Evolutionary conservation across 2,797 vertebrate species (phyloP), one percentile per base, ranked within the genome.

Genomic region (Rhincodon typus): DNA sequence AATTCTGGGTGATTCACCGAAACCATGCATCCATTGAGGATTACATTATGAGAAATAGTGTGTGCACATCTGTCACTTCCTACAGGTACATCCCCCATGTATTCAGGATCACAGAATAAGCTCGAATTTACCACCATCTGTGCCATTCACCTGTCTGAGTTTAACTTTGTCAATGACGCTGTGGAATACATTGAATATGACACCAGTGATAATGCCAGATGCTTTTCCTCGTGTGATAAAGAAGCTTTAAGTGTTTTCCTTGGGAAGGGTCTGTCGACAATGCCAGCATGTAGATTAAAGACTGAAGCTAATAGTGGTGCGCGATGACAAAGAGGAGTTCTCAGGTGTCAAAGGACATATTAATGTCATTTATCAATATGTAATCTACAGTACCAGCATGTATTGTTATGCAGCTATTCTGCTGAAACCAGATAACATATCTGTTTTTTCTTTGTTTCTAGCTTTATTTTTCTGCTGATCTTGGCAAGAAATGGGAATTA

Each of bases 401-500:
- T 53, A 23, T 93, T 4, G 25, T 25, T 84, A 15, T 69, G 66
- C 38, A 72, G 27, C 67, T 70, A 17, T 77, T 23, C 53, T 77
- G n/a, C 34, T 95, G 94, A 95, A 95, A n/a, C 34, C 57, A 25
- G 23, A 10, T 69, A 95, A 95, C 34, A 86, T 46, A 38, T 94
- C 67, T n/a, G 13, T 42, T 57, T 46, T 93, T 94, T 96, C 96
- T 96, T 95, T 93, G 91, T 96, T 96, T 96, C 0, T 97, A 99
- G 99, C 98, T 99, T 38, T 99, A 98, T 72, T 98, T 98, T 27
- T 99, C 99, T 0, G 96, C 97, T 1, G 98, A 99, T 97, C 97
- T 99, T 97, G 99, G 99, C 7, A 98, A 97, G 96, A 99, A 98
- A 97, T 99, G 99, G 99, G 98, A 96, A 6, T 97, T 98, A 84